Percentiles rank a stretch among this genome's conserved stretches.
phyloP scores from a whole-genome alignment of 2,888 invertebrate species.

The Andrena chrysosceles region DNA sequence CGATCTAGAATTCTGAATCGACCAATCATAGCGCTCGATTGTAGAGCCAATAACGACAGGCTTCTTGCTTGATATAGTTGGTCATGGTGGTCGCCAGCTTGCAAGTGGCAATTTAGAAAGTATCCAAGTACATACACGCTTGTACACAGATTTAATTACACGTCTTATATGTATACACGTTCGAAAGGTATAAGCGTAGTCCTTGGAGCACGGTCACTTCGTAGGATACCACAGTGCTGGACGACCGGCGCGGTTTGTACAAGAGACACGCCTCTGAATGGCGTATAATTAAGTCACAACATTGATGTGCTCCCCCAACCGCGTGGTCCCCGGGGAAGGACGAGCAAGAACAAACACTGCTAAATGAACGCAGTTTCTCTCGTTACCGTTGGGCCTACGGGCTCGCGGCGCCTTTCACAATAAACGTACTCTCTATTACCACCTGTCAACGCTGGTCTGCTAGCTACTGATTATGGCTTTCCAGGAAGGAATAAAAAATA shows the following conservation, averaged over 20 bases:
- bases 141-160: conserved; percentile 47
- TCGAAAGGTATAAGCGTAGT: conserved; percentile 35
- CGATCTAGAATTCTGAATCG: conserved; percentile 30
- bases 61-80: conserved; percentile 25
- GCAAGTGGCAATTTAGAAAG: conserved; percentile 36
- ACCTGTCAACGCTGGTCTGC: conserved; percentile 46
- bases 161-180: conserved; percentile 38
- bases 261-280: conserved; percentile 83
- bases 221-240: conserved; percentile 68
- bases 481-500: conserved; percentile 42
- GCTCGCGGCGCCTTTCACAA: conserved; percentile 65
- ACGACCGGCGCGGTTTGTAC: conserved; percentile 76
- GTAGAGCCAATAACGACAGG: conserved; percentile 36
- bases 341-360: conserved; percentile 83
- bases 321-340: conserved; percentile 75
- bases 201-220: conserved; percentile 76
- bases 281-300: conserved; percentile 84
- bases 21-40: conserved; percentile 32
- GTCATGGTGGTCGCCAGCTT: conserved; percentile 14
- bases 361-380: conserved; percentile 82
- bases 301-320: conserved; percentile 76
- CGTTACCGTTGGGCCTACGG: conserved; percentile 69
- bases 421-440: conserved; percentile 55
- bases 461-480: conserved; percentile 44
- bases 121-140: conserved; percentile 1